phyloP scores from a whole-genome alignment of 2,113 vertebrate species.

The Alectura lathami region DNA sequence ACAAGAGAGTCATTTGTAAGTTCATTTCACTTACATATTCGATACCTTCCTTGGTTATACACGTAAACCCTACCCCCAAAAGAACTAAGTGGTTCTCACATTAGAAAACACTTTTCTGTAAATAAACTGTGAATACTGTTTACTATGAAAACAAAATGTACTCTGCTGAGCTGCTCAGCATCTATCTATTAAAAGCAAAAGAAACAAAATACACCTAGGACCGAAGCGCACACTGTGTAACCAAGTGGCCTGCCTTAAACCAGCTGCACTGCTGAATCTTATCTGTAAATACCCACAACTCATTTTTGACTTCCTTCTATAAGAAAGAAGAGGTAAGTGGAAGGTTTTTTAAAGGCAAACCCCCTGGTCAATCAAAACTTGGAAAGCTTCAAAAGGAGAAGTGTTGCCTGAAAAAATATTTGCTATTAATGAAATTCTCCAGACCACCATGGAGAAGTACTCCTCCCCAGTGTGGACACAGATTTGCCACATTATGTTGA shows the following conservation, averaged over 20 bases:
- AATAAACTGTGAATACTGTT: neutral
- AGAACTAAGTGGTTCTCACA: neutral
- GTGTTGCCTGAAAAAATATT: neutral
- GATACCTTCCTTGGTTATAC: neutral
- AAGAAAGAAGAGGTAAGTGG: neutral
- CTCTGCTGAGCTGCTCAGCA: neutral
- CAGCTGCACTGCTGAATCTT: neutral
- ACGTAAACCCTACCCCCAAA: neutral
- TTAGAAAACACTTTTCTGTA: neutral
- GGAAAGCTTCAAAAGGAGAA: neutral
- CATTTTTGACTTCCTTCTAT: neutral
- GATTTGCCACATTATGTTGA: neutral
- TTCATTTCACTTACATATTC: neutral
- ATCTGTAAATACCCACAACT: neutral
- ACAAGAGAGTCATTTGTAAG: slow-evolving; percentile 22
- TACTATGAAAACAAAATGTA: neutral
- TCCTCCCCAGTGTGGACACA: neutral
- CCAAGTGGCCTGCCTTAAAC: neutral
- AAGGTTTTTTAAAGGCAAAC: neutral
- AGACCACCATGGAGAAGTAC: neutral
- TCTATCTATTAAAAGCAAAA: neutral
- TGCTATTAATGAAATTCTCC: neutral
- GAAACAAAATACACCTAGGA: neutral
- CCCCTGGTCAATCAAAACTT: neutral
- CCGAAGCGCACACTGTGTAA: neutral